Evolutionary conservation across 2,113 vertebrate species (phyloP).

Genomic region (Pterocles burchelli): DNA sequence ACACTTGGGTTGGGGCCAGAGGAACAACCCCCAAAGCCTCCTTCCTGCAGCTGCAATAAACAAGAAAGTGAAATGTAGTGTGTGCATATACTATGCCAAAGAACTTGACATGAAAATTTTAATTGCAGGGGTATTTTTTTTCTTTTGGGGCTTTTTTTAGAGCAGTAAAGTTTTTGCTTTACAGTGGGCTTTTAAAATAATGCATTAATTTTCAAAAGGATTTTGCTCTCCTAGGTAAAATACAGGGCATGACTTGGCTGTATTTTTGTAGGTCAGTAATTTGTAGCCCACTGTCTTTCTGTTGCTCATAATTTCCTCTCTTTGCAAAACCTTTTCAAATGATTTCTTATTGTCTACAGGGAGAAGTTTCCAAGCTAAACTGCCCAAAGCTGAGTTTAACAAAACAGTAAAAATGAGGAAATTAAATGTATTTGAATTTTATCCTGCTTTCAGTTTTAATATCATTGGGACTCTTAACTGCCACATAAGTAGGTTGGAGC

Average conservation of each 20-base stretch:
- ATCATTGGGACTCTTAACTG: neutral
- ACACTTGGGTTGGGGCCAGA: neutral
- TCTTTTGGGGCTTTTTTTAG: neutral
- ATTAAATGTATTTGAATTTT: constrained; percentile 10
- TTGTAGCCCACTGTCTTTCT: neutral
- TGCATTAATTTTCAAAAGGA: neutral
- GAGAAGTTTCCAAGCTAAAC: constrained; percentile 10
- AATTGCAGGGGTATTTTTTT: neutral
- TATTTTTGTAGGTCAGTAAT: neutral
- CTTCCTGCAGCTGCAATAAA: constrained; percentile 54
- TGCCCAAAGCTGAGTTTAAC: neutral
- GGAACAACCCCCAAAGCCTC: constrained; percentile 51
- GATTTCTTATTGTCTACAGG: neutral
- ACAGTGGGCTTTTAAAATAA: neutral
- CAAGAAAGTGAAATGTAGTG: constrained; percentile 11
- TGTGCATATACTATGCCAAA: neutral
- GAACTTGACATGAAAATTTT: neutral
- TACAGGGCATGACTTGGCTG: neutral
- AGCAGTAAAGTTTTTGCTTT: neutral
- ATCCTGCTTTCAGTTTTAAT: neutral
- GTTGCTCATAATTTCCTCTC: constrained; percentile 22
- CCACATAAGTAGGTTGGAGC: neutral
- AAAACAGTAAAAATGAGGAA: constrained; percentile 4
- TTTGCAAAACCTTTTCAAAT: neutral
- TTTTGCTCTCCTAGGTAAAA: neutral